Conservation (phyloP, 2,113 vertebrate species). For the Platycercus adscitus region DNA sequence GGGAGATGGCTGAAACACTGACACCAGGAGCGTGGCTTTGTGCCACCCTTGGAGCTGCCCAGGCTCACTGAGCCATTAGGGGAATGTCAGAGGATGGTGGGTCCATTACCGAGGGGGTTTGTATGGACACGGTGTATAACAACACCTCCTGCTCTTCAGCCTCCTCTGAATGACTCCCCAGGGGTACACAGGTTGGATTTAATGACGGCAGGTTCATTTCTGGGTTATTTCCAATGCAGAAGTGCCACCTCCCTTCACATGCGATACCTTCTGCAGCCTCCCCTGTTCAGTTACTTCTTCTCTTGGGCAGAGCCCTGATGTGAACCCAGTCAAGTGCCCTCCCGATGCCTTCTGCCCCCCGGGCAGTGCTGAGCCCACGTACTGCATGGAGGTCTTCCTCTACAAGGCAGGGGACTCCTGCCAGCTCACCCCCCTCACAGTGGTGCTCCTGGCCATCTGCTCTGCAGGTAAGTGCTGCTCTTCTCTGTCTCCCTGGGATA, state of each 20-base stretch:
- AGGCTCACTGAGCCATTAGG: background rate
- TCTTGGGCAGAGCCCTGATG: conserved; percentile 82
- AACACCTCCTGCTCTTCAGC: background rate
- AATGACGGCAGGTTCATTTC: background rate
- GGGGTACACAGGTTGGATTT: background rate
- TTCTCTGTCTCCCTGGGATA: background rate
- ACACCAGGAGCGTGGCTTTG: background rate
- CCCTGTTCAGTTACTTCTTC: background rate
- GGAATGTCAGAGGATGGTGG: background rate
- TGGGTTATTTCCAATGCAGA: background rate
- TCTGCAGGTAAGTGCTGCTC: conserved; percentile 72
- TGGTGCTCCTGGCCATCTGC: conserved; percentile 80
- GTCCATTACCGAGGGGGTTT: background rate
- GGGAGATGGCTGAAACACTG: background rate
- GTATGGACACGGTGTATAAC: background rate
- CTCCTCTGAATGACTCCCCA: background rate
- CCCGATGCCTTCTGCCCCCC: conserved; percentile 84
- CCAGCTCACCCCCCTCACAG: conserved; percentile 81
- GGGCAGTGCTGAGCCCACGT: conserved; percentile 80
- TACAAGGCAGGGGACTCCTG: conserved; percentile 83
- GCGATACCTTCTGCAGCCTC: background rate
- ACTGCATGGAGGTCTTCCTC: conserved; percentile 90
- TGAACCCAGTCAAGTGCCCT: conserved; percentile 83
- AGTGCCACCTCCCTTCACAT: background rate
- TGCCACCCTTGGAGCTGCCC: background rate